Base-by-base conservation (phyloP, 2,113 vertebrate species). In the Candoia aspera region DNA sequence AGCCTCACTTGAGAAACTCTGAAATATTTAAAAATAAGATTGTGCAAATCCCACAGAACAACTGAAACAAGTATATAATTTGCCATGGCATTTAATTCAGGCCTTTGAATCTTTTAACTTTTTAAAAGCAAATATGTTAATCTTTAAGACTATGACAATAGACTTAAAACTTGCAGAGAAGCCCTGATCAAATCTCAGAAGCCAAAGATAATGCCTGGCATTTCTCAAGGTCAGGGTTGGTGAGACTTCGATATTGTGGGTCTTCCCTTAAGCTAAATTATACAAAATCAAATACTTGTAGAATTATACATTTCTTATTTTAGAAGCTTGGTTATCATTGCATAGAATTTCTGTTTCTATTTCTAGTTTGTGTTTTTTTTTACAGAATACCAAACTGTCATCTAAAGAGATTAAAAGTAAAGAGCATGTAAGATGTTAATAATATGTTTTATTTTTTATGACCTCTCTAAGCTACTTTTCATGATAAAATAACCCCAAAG, bases 21-120 rank as follows among this genome's bases (percentile, higher is more conserved):
- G 58, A 92, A 26, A 24, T 93, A 54, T 95, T 96, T 96, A 92
- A 90, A 93, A 86, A 17, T 59, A 86, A 49, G 21, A 23, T 26
- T 58, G 68, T 57, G 19, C 9, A 62, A 62, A 33, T 46, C 1
- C 91, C 88, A 90, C 84, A 93, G 87, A 87, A n/a, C 21, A 92
- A 60, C 21, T 73, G 2, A 37, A 2, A 84, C 3, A 73, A 26
- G 3, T 29, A 79, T 11, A 90, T 2, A 10, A 21, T 95, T 93
- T 49, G 17, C 64, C 87, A 17, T n/a, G 29, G 60, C 62, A 8
- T 2, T 3, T 24, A 89, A 42, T 55, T 17, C 11, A 24, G 33
- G 42, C 68, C 8, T 64, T 15, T 9, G 64, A 53, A 93, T 93
- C 59, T 91, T 24, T 2, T 9, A 73, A 11, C 85, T 94, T 87